Evolutionary conservation across 2,888 invertebrate genomes (phyloP).

Genomic region (Itoplectis maculator): DNA sequence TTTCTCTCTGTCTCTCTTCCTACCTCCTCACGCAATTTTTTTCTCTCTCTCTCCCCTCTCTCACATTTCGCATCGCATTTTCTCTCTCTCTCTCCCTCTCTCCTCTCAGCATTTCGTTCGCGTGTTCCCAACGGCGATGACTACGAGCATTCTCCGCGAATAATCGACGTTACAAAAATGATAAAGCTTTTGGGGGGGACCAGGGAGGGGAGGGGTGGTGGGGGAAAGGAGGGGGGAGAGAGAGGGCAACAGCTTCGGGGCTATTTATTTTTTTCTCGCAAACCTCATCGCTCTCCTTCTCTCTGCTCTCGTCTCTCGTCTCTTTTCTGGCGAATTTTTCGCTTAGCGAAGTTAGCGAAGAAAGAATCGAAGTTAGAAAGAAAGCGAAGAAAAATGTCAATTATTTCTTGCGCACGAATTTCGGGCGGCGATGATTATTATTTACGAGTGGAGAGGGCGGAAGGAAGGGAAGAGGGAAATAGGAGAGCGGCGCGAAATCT

Average conservation of each 20-base stretch:
- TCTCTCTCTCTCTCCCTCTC: conserved; percentile 49
- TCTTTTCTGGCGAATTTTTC: conserved; percentile 1
- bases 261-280: conserved; percentile 24
- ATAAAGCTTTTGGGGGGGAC: conserved; percentile 27
- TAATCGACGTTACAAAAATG: conserved; percentile 67
- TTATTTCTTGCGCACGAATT: conserved; percentile 30
- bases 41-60: conserved; percentile 73
- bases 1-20: conserved; percentile 54
- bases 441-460: neutral
- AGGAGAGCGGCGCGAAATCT: conserved; percentile 49
- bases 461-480: conserved; percentile 23
- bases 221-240: too few species aligned
- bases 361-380: too few species aligned
- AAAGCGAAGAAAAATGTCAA: too few species aligned
- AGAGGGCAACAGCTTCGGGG: conserved; percentile 11
- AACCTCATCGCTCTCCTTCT: neutral
- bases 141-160: conserved; percentile 67
- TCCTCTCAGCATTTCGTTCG: conserved; percentile 8
- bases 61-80: conserved; percentile 68
- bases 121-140: conserved; percentile 64
- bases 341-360: too few species aligned
- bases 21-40: conserved; percentile 1
- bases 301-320: neutral
- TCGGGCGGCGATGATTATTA: conserved; percentile 71
- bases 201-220: too few species aligned